Base-by-base conservation (phyloP, 2,888 invertebrate species). In the Arctia plantaginis region DNA sequence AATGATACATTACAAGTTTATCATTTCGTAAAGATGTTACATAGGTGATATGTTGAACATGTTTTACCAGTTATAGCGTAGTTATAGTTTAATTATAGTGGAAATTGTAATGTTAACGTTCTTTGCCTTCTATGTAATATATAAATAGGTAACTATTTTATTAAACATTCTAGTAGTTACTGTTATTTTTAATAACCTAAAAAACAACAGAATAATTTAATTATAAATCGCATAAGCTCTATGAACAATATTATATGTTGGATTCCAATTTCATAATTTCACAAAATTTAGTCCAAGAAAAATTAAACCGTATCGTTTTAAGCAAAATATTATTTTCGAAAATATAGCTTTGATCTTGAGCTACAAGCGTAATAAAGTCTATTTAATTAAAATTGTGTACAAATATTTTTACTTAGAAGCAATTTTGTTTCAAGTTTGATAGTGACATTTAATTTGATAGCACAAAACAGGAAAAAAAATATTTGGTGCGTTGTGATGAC, bases 341-440 rank as follows among this genome's bases (percentile, higher is more conserved):
- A 67, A 30, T 44, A 30, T 33, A 47, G 30, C 67, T 67, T 67
- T 47, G 67, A 67, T 67, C 44, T 67, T 10, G 12, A 30, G 23
- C 23, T 33, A 33, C 30, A 30, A 67, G 13, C 47, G 13, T 62
- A 47, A 47, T 67, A 47, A 67, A 20, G 41, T 47, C 6, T 13
- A 20, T 30, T n/a, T 47, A 47, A 33, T 47, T 67, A 67, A 67
- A 23, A 67, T 33, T 47, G 12, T 67, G 6, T 47, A 8, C 27
- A 33, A 7, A 1, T 12, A 23, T 33, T 67, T 35, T 67, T 47
- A 47, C 20, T 13, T 0, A 1, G 1, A 47, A 12, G 30, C 23
- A 23, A 67, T 44, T 30, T 67, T 20, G 20, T 67, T 44, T 30
- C 30, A 30, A 44, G 12, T 27, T 67, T 44, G 27, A 30, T 67